phyloP scores from a whole-genome alignment of 2,888 invertebrate species.

The Hirudinaria manillensis region DNA sequence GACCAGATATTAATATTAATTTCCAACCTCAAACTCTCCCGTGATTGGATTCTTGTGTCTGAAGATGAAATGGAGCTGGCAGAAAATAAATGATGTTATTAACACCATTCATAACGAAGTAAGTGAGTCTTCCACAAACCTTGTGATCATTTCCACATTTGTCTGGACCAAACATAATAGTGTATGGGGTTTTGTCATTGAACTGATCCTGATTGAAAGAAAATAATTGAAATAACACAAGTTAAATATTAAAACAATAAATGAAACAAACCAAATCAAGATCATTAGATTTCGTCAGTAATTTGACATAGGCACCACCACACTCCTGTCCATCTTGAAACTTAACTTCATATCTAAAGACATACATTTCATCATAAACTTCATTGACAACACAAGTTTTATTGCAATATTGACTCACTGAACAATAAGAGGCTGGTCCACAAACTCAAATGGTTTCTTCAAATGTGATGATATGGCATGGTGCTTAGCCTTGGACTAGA shows the following conservation, averaged over 20 bases:
- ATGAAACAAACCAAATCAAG: conserved; percentile 60
- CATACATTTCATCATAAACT: conserved; percentile 21
- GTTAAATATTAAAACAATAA: neutral
- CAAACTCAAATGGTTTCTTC: conserved; percentile 73
- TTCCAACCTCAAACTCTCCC: conserved; percentile 65
- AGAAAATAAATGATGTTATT: conserved; percentile 31
- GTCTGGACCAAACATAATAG: conserved; percentile 99
- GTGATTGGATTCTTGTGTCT: conserved; percentile 88
- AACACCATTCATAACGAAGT: neutral
- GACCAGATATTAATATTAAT: neutral
- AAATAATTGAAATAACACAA: neutral
- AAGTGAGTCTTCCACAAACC: conserved; percentile 54
- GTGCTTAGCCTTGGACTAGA: conserved; percentile 81
- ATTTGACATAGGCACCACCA: conserved; percentile 93
- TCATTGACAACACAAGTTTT: neutral
- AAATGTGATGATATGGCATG: conserved; percentile 81
- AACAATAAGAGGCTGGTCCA: conserved; percentile 71
- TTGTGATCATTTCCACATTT: conserved; percentile 95
- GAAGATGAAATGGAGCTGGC: conserved; percentile 76
- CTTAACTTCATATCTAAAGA: conserved; percentile 58
- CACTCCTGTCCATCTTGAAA: conserved; percentile 96
- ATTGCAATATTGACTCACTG: conserved; percentile 66
- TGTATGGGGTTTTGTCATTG: conserved; percentile 91
- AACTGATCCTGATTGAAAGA: conserved; percentile 62
- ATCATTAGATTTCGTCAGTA: conserved; percentile 70